These are phyloP conservation scores for Cynopterus brachyotis DNA, from an alignment of 2,113 vertebrate species.

Conservation along the genomic window DNA sequence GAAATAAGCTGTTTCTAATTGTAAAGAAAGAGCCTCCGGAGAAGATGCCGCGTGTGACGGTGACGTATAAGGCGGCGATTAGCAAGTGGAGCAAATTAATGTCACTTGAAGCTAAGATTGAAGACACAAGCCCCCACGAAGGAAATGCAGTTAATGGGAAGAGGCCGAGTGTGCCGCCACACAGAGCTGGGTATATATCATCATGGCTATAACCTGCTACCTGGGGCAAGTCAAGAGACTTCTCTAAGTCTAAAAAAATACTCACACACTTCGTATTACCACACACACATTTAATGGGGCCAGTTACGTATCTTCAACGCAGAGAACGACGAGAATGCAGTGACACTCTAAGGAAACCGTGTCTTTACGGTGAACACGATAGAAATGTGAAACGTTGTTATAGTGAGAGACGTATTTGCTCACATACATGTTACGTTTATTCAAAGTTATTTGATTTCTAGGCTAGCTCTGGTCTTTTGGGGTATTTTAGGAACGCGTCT, in stretches of 20 bases:
- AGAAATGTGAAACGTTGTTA: neutral
- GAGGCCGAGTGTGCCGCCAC: neutral
- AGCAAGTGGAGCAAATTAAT: neutral
- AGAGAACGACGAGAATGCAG: neutral
- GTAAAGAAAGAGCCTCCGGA: neutral
- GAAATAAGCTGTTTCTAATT: neutral
- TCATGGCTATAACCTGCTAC: neutral
- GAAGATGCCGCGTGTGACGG: neutral
- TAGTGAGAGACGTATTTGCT: neutral
- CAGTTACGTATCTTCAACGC: neutral
- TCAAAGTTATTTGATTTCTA: neutral
- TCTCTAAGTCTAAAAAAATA: neutral
- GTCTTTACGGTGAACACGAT: neutral
- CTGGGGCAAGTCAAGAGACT: neutral
- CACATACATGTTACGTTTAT: neutral
- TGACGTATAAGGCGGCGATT: neutral
- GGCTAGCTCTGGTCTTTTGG: neutral
- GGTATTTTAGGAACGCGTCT: slow-evolving; percentile 24
- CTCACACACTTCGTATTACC: neutral
- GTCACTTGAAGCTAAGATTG: neutral
- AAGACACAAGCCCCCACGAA: neutral
- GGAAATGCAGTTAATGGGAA: neutral
- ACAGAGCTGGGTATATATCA: neutral
- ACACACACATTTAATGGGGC: neutral
- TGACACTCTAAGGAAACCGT: neutral